Conservation (phyloP, 2,797 vertebrate genomes). For the Atherinosoma microstoma region DNA sequence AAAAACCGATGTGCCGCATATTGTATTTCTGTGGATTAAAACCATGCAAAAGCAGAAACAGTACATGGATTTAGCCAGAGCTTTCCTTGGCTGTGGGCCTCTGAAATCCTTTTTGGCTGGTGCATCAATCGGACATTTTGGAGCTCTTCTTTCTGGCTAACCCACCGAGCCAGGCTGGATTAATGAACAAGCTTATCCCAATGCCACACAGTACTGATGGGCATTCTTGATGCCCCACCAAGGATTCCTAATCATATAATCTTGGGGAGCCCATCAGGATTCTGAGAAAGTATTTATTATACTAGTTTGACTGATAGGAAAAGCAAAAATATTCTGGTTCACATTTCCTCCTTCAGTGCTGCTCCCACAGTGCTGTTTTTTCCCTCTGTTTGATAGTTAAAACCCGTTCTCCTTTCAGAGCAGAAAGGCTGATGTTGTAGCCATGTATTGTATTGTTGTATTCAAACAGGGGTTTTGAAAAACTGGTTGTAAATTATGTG, state of each 20-base stretch:
- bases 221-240: slow-evolving; percentile 43
- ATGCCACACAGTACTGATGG: slow-evolving; percentile 49
- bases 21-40: slow-evolving; percentile 38
- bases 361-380: not conserved
- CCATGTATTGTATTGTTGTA: not conserved
- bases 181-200: slow-evolving; percentile 66
- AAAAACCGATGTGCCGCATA: slow-evolving; percentile 13
- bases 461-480: not conserved
- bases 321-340: not conserved
- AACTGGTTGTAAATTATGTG: not conserved
- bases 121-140: slow-evolving; percentile 59
- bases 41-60: slow-evolving; percentile 37
- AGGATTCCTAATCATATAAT: slow-evolving; percentile 54
- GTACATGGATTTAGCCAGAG: slow-evolving; percentile 24
- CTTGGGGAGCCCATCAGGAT: slow-evolving; percentile 49
- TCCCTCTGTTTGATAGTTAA: not conserved
- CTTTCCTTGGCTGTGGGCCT: slow-evolving; percentile 43
- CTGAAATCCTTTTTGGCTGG: slow-evolving; percentile 64
- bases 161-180: slow-evolving; percentile 52
- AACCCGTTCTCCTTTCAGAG: too few species aligned
- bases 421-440: not conserved
- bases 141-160: slow-evolving; percentile 51
- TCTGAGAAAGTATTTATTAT: slow-evolving; percentile 42
- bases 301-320: slow-evolving; percentile 25
- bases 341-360: slow-evolving; percentile 20